These are phyloP conservation scores for Anorthoa munda DNA, from an alignment of 2,888 invertebrate genomes.

Conservation along the genomic window DNA sequence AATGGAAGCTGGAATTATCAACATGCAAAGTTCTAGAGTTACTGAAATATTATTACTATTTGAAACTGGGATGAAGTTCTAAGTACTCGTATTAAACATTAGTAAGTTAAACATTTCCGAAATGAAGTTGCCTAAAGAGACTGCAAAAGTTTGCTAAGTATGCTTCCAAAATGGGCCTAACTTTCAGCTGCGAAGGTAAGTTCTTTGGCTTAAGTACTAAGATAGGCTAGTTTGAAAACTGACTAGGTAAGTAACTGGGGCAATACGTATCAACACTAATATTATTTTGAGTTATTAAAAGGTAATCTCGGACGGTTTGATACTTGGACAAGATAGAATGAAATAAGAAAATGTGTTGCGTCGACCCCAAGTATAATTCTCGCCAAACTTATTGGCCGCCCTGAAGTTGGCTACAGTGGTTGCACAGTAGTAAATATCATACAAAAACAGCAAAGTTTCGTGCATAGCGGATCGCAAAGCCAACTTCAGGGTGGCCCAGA, in stretches of 20 bases:
- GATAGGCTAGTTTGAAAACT: conserved; percentile 7
- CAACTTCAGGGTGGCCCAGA: too few relatives aligned
- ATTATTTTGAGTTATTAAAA: background rate
- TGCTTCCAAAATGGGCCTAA: background rate
- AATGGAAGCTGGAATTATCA: background rate
- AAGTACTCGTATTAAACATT: too few relatives aligned
- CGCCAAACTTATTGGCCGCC: too few relatives aligned
- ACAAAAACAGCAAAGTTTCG: too few relatives aligned
- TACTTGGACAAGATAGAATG: too few relatives aligned
- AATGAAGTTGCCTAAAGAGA: background rate
- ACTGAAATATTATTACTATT: background rate
- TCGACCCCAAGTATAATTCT: too few relatives aligned
- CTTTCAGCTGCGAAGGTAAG: conserved; percentile 7
- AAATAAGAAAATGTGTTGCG: too few relatives aligned
- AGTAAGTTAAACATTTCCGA: background rate
- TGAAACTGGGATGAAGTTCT: background rate
- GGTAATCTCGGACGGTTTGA: too few relatives aligned
- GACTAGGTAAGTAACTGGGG: background rate
- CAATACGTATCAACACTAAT: background rate
- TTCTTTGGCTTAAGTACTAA: background rate
- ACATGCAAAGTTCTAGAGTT: background rate
- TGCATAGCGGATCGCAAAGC: too few relatives aligned
- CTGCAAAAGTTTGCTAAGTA: conserved; percentile 9
- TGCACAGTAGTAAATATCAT: too few relatives aligned
- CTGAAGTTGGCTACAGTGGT: too few relatives aligned